Evolutionary conservation across 2,888 invertebrate species (phyloP).

Genomic region (Dendrolimus pini): DNA sequence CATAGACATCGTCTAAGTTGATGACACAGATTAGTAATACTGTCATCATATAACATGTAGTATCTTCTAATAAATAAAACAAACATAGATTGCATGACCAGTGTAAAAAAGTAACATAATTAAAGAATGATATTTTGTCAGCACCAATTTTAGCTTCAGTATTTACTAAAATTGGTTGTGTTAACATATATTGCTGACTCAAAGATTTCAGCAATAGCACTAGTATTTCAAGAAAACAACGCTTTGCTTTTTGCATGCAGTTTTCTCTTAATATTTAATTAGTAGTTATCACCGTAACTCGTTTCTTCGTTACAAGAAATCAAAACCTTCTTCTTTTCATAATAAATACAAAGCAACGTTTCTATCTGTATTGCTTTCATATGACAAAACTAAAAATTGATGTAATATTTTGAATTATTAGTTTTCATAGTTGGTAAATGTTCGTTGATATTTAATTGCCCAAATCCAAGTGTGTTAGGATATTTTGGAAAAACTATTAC

Average conservation of each 20-base stretch:
- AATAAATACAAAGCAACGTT: background rate
- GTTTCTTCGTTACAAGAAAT: background rate
- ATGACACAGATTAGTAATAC: background rate
- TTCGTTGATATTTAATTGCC: too few relatives aligned
- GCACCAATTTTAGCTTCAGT: too few relatives aligned
- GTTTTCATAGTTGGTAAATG: too few relatives aligned
- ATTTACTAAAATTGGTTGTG: too few relatives aligned
- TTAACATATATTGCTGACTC: too few relatives aligned
- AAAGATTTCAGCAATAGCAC: background rate
- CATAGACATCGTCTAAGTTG: background rate
- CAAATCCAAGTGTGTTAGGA: slow-evolving; percentile 12
- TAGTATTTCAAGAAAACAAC: background rate
- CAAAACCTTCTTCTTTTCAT: background rate
- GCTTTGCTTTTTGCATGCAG: background rate
- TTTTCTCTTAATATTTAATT: background rate
- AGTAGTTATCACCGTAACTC: background rate
- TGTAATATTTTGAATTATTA: background rate
- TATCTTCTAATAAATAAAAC: too few relatives aligned
- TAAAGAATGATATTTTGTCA: too few relatives aligned
- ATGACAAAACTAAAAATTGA: background rate
- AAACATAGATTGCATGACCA: too few relatives aligned
- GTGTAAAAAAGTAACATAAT: too few relatives aligned
- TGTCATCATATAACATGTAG: too few relatives aligned
- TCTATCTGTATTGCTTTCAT: too few relatives aligned
- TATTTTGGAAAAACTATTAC: slow-evolving; percentile 46